Evolutionary conservation across 2,797 vertebrate species (phyloP).

Genomic region (Vireo griseus): DNA sequence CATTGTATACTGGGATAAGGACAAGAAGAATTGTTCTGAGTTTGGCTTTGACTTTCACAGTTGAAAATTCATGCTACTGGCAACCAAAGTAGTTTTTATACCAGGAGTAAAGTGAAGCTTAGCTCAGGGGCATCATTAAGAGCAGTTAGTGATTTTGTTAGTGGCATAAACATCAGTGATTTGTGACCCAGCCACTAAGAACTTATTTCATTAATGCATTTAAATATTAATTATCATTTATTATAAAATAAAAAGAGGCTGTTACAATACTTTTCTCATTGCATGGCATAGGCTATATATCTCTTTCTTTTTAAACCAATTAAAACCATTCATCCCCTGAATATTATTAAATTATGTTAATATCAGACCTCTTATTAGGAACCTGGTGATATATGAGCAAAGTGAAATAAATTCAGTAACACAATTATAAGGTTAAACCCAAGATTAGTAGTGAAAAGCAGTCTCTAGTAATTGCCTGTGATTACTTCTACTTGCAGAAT

Average conservation of each 20-base stretch:
- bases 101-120: conserved; percentile 3
- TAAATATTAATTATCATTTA: conserved; percentile 57
- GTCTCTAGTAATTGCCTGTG: conserved; percentile 57
- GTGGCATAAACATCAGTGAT: conserved; percentile 1
- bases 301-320: conserved; percentile 36
- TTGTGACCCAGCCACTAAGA: neutral
- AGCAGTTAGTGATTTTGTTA: conserved; percentile 35
- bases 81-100: neutral
- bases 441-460: conserved; percentile 55
- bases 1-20: neutral
- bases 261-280: neutral
- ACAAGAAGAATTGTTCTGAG: neutral
- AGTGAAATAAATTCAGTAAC: conserved; percentile 47
- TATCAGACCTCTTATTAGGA: conserved; percentile 43
- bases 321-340: conserved; percentile 39
- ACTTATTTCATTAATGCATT: conserved; percentile 33
- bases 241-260: conserved; percentile 22
- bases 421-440: conserved; percentile 50
- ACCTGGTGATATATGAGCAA: neutral
- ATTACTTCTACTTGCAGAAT: conserved; percentile 58
- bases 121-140: conserved; percentile 6
- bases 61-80: neutral
- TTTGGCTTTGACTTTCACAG: neutral
- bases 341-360: conserved; percentile 56
- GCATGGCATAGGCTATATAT: neutral